Evolutionary conservation across 2,888 invertebrate genomes (phyloP), one percentile per base, ranked within the genome.

Genomic region (Noctua comes): DNA sequence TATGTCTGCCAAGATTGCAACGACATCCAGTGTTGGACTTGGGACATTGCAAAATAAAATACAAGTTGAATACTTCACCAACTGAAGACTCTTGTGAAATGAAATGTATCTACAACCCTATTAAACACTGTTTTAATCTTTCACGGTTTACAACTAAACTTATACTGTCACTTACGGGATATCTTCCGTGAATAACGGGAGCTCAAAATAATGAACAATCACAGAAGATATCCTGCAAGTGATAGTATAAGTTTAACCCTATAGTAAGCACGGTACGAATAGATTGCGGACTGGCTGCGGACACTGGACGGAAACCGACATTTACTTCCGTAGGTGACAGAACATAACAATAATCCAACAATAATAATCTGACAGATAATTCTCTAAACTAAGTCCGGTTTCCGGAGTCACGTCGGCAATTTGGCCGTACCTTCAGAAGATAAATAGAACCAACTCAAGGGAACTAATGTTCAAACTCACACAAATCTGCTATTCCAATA

Each of bases 1-100:
- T 81, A 86, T 65, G 51, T 48, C 64, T 18, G 65, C 65, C 79
- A 71, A 83, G 84, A 80, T 88, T 88, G 79, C 86, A 79, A 77
- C 69, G n/a, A 64, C 13, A n/a, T 54, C 13, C 80, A 84, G 88
- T 0, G n/a, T 11, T 27, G 78, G 6, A 82, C 27, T 82, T 73
- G 5, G 76, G 48, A 27, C 27, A 10, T 27, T 10, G 13, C 2
- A 54, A 51, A 76, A 54, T 51, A 48, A 75, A 59, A 66, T 65
- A n/a, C 24, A n/a, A 31, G 21, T 31, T 40, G 27, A 27, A 1
- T 46, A 46, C 24, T 36, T 8, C 27, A 27, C 13, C 21, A 21
- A 13, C 36, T 73, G 21, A 51, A 70, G 21, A 40, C 43, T 54
- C 24, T 40, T 16, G 0, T 10, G 48, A 31, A 62, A 8, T 10